phyloP scores from a whole-genome alignment of 2,888 invertebrate species.

The Aphidoletes aphidimyza region DNA sequence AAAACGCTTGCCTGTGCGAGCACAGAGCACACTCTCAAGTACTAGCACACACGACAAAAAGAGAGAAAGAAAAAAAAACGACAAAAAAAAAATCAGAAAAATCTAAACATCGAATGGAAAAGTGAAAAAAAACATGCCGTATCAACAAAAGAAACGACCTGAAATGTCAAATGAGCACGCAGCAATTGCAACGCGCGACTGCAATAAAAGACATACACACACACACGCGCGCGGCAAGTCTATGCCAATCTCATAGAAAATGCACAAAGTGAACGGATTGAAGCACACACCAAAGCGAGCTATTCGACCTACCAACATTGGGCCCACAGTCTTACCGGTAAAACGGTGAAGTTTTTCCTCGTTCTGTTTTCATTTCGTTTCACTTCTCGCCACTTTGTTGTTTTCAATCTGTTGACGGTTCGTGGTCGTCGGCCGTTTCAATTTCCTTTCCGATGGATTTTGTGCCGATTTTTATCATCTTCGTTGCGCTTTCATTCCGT shows the following conservation, averaged over 20 bases:
- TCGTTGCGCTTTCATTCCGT: constrained; percentile 8
- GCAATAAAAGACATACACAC: too few relatives aligned
- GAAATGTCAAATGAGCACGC: constrained; percentile 30
- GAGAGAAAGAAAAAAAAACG: too few relatives aligned
- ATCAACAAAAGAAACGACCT: constrained; percentile 13
- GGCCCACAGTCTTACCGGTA: not conserved
- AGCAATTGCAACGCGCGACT: too few relatives aligned
- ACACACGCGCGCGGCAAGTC: too few relatives aligned
- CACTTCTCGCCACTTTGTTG: not conserved
- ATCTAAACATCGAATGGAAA: constrained; percentile 30
- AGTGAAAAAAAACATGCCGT: not conserved
- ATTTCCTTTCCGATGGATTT: constrained; percentile 20
- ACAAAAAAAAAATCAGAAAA: too few relatives aligned
- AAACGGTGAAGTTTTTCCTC: not conserved
- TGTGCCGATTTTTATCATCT: constrained; percentile 10
- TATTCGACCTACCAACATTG: constrained; percentile 13
- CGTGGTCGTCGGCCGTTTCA: not conserved
- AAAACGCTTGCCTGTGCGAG: not conserved
- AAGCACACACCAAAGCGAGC: not conserved
- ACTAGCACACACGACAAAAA: too few relatives aligned
- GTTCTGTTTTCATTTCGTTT: not conserved
- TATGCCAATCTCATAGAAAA: not conserved
- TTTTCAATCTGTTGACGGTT: not conserved
- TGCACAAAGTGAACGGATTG: not conserved
- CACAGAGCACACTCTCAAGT: not conserved